Evolutionary conservation across 1,140 invertebrate genomes (phyloP), one percentile per base, ranked within the genome.

Genomic region (Drosophila melanica): DNA sequence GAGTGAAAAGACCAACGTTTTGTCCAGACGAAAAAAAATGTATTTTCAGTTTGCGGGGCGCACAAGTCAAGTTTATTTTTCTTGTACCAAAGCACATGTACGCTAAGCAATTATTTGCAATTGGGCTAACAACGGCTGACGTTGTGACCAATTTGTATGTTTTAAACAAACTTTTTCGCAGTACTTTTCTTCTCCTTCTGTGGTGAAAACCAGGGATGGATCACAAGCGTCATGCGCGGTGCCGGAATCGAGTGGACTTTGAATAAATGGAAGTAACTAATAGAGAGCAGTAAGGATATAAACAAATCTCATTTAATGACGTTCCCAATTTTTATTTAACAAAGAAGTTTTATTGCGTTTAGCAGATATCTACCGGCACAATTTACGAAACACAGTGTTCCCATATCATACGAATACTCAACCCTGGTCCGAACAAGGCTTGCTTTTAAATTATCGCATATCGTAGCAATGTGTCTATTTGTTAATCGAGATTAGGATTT

Each of bases 1-100:
- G 79, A 86, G 77, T 86, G 82, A 74, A 86, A 87, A 75, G 72
- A 64, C 72, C 65, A 48, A 67, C 71, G 67, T 75, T 75, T 64
- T 75, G 58, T 75, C 39, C 59, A 75, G 66, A 70, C 72, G 57
- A 30, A 23, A 55, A 57, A 74, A 51, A 14, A 44, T 67, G n/a
- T 33, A 60, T 73, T 73, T 27, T 39, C 27, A 54, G 51, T 62
- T 70, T 50, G 30, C 64, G 48, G 37, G 27, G 27, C 44, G 23
- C 55, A 68, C 55, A 44, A 58, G 53, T 44, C 11, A 54, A 41
- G 27, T 55, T 66, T 63, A 39, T 54, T 27, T 48, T 9, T 57
- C 12, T 59, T 33, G 60, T 59, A 54, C 55, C 14, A 57, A 63
- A 57, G 20, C 50, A 68, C 58, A 70, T 70, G 53, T 48, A 75